A percentile compares a stretch with the other conserved stretches of the same genome.
Evolutionary conservation across 2,113 vertebrate genomes (phyloP).

Genomic region (Panthera uncia): DNA sequence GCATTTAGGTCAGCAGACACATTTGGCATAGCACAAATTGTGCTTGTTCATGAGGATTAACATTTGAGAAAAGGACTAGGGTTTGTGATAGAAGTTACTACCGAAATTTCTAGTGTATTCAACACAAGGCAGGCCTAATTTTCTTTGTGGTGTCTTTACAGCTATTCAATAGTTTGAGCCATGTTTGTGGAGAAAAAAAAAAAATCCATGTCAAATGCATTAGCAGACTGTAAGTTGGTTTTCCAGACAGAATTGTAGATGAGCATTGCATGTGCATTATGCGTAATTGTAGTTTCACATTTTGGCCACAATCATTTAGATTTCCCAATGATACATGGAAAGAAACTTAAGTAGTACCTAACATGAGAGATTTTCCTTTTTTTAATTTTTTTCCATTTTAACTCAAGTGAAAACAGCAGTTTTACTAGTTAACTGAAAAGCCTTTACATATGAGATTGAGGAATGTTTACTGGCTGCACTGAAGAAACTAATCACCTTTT

Average conservation of each 20-base stretch:
- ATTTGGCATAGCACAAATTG: background rate
- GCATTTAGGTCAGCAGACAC: background rate
- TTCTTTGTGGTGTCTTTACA: constrained; percentile 39
- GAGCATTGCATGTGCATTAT: constrained; percentile 8
- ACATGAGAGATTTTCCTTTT: constrained; percentile 3
- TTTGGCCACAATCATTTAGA: constrained; percentile 1
- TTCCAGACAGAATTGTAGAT: constrained; percentile 46
- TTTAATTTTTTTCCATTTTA: constrained; percentile 53
- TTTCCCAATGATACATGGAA: constrained; percentile 31
- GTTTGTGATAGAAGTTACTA: background rate
- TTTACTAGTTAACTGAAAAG: constrained; percentile 28
- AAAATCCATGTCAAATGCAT: constrained; percentile 38
- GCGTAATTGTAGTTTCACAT: constrained; percentile 47
- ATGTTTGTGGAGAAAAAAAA: constrained; percentile 21
- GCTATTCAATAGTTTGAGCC: constrained; percentile 34
- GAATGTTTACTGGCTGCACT: background rate
- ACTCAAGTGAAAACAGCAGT: constrained; percentile 43
- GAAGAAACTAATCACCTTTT: background rate
- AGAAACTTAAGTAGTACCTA: background rate
- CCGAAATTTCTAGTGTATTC: background rate
- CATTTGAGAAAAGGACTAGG: background rate
- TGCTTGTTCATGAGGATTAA: background rate
- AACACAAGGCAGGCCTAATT: background rate
- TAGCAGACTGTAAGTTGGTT: background rate
- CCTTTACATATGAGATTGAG: background rate